A percentile compares a stretch with the other conserved stretches of the same genome.
These are phyloP conservation scores for Centropus unirufus DNA, from an alignment of 2,113 vertebrate genomes.

Conservation along the genomic window DNA sequence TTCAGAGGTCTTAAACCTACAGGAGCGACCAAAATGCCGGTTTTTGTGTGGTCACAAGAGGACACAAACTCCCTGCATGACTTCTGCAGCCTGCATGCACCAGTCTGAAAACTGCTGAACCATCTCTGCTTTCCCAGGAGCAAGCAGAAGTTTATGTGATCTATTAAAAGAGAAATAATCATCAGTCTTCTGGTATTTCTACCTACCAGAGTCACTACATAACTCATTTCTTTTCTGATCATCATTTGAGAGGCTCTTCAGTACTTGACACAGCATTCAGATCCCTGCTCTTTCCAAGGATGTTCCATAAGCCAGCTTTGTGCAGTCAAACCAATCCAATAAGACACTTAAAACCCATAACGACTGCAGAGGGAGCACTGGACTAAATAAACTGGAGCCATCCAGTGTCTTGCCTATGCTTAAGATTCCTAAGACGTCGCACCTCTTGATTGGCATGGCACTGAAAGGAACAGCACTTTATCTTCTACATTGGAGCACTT, in stretches of 20 bases:
- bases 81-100: fast-evolving
- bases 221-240: background rate
- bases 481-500: background rate
- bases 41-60: background rate
- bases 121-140: background rate
- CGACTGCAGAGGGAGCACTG: background rate
- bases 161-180: background rate
- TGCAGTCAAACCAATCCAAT: background rate
- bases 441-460: fast-evolving
- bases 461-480: background rate
- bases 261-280: background rate
- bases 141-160: background rate
- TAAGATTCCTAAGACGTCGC: fast-evolving
- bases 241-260: background rate
- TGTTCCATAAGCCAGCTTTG: background rate
- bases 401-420: background rate
- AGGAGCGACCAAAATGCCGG: background rate
- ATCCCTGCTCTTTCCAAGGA: background rate
- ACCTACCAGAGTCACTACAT: background rate
- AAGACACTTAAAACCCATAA: background rate
- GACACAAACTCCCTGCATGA: background rate
- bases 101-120: background rate
- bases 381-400: background rate
- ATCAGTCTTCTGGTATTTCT: background rate
- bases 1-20: background rate